These are phyloP conservation scores for Vespertilio murinus DNA, from an alignment of 2,797 vertebrate genomes.

Conservation along the genomic window DNA sequence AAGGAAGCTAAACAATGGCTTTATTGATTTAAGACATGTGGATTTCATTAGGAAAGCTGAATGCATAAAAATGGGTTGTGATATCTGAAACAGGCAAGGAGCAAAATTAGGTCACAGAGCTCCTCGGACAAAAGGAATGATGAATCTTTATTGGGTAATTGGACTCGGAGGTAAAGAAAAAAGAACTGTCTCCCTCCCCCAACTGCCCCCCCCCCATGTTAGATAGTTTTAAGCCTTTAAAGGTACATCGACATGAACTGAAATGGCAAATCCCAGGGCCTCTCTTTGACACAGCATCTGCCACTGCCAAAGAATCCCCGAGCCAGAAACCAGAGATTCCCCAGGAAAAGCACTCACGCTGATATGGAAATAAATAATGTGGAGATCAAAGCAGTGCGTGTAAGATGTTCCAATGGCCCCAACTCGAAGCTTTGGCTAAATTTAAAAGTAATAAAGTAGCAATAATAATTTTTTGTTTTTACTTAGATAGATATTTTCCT, in stretches of 20 bases:
- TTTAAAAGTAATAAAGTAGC: slow-evolving; percentile 60
- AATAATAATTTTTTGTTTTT: slow-evolving; percentile 66
- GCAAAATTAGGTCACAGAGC: slow-evolving; percentile 72
- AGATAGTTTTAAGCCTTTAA: slow-evolving; percentile 43
- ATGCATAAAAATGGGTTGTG: slow-evolving; percentile 74
- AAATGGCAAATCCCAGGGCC: slow-evolving; percentile 55
- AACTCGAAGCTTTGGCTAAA: slow-evolving; percentile 28
- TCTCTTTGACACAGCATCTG: slow-evolving; percentile 17
- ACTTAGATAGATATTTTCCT: slow-evolving; percentile 39
- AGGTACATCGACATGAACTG: slow-evolving; percentile 40
- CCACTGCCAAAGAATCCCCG: slow-evolving; percentile 17
- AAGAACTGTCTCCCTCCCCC: slow-evolving; percentile 1
- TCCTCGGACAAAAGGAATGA: slow-evolving; percentile 64
- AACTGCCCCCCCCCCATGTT: background rate
- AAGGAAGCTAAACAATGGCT: slow-evolving; percentile 71
- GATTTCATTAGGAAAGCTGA: slow-evolving; percentile 73
- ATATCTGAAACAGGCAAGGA: slow-evolving; percentile 68
- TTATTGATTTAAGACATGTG: slow-evolving; percentile 81
- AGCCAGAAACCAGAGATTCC: slow-evolving; percentile 68
- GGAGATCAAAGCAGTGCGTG: slow-evolving; percentile 65
- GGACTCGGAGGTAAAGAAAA: slow-evolving; percentile 53
- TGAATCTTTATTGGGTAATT: slow-evolving; percentile 74
- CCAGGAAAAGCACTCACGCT: slow-evolving; percentile 45
- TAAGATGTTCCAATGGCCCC: slow-evolving; percentile 33
- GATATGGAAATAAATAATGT: slow-evolving; percentile 74